These are phyloP conservation scores for Sclerurus mexicanus DNA, from an alignment of 2,113 vertebrate species.

Conservation along the genomic window DNA sequence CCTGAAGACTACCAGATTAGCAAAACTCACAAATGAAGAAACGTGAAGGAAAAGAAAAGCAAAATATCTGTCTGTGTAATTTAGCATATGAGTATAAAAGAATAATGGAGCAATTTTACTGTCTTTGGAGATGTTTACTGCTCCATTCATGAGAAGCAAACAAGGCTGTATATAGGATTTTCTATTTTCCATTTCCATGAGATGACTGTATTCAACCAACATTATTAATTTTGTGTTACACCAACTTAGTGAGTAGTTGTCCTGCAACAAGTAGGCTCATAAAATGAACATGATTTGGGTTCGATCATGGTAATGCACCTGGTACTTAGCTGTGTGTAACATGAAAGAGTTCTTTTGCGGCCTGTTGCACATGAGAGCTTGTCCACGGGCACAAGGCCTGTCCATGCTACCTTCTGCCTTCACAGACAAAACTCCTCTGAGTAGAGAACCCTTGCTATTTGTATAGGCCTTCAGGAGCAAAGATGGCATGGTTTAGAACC, in stretches of 20 bases:
- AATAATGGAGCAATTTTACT: background rate
- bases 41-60: background rate
- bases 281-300: background rate
- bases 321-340: rapidly evolving
- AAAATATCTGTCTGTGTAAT: background rate
- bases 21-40: background rate
- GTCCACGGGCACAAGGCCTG: background rate
- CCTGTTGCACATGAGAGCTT: background rate
- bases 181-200: background rate
- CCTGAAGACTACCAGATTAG: background rate
- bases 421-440: background rate
- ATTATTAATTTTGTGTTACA: background rate
- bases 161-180: background rate
- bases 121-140: background rate
- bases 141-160: background rate
- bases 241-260: background rate
- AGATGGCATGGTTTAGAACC: background rate
- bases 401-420: background rate
- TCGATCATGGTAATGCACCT: background rate
- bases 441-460: rapidly evolving
- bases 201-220: background rate
- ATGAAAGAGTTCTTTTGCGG: background rate
- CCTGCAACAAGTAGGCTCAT: background rate
- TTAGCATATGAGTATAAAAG: background rate
- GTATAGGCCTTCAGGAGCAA: background rate